These are phyloP conservation scores for Linnaemya tessellans DNA, from an alignment of 2,888 invertebrate genomes.

Conservation along the genomic window DNA sequence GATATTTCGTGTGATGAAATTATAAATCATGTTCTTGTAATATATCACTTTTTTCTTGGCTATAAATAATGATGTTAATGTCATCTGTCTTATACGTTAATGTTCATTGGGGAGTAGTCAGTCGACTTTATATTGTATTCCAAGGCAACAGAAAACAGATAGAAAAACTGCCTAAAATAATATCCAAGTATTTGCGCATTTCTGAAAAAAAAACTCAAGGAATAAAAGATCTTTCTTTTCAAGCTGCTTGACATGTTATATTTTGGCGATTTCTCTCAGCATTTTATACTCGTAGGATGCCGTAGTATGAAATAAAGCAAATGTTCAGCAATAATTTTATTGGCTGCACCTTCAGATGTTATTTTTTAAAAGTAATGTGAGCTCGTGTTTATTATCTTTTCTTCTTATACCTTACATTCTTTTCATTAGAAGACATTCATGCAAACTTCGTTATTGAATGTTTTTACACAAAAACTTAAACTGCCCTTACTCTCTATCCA, in stretches of 20 bases:
- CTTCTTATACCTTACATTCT: background rate
- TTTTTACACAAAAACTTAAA: background rate
- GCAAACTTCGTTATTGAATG: slow-evolving; percentile 10
- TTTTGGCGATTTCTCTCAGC: background rate
- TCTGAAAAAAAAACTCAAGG: slow-evolving; percentile 1
- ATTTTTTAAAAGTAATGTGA: background rate
- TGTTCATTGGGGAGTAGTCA: no score
- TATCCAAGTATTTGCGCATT: slow-evolving; percentile 27
- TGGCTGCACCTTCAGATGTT: slow-evolving; percentile 25
- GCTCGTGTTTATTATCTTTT: background rate
- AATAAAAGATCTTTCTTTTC: slow-evolving; percentile 16
- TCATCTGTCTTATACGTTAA: background rate
- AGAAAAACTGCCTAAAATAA: background rate
- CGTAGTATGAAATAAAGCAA: slow-evolving; percentile 17
- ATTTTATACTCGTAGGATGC: background rate
- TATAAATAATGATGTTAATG: background rate
- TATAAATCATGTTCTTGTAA: slow-evolving; percentile 46
- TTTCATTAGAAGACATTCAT: slow-evolving; percentile 49
- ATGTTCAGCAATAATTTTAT: slow-evolving; percentile 36
- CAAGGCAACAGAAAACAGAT: background rate
- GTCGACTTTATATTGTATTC: background rate
- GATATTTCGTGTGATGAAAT: slow-evolving; percentile 19
- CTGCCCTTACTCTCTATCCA: no score
- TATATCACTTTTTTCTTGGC: slow-evolving; percentile 22
- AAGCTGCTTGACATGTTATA: background rate